A percentile compares a stretch with the other conserved stretches of the same genome.
These are phyloP conservation scores for Cephus cinctus DNA, from an alignment of 1,140 invertebrate species.

Conservation along the genomic window DNA sequence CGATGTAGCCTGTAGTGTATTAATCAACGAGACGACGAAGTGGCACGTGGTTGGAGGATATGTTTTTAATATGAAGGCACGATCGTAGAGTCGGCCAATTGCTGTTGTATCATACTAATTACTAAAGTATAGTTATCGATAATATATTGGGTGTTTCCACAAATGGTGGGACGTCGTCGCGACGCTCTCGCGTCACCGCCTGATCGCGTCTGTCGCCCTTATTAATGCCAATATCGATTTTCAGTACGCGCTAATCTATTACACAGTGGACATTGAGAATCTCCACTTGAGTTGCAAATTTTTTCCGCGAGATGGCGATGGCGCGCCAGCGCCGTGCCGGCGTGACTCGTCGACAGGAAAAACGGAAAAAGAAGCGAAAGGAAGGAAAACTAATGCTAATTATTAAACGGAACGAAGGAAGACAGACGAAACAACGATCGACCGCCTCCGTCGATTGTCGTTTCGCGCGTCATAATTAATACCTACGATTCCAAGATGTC, in stretches of 20 bases:
- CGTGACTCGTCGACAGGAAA: not conserved
- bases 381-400: conserved; percentile 1
- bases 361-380: not conserved
- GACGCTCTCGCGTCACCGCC: conserved; percentile 12
- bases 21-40: conserved; percentile 38
- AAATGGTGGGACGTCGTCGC: conserved; percentile 13
- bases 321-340: too few species aligned
- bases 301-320: conserved; percentile 15
- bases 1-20: conserved; percentile 7
- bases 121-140: conserved; percentile 21
- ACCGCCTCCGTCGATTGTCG: conserved; percentile 12
- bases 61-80: conserved; percentile 37
- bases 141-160: conserved; percentile 21
- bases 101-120: conserved; percentile 28
- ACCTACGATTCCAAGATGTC: too few species aligned
- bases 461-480: too few species aligned
- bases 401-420: conserved; percentile 1
- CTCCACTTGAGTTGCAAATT: conserved; percentile 6
- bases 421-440: conserved; percentile 7
- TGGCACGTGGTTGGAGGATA: conserved; percentile 35
- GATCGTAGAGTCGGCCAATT: conserved; percentile 18
- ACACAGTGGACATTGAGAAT: not conserved
- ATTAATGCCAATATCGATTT: not conserved
- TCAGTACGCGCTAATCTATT: too few species aligned
- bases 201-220: conserved; percentile 15